phyloP scores from a whole-genome alignment of 2,888 invertebrate species.

The Coremacera marginata region DNA sequence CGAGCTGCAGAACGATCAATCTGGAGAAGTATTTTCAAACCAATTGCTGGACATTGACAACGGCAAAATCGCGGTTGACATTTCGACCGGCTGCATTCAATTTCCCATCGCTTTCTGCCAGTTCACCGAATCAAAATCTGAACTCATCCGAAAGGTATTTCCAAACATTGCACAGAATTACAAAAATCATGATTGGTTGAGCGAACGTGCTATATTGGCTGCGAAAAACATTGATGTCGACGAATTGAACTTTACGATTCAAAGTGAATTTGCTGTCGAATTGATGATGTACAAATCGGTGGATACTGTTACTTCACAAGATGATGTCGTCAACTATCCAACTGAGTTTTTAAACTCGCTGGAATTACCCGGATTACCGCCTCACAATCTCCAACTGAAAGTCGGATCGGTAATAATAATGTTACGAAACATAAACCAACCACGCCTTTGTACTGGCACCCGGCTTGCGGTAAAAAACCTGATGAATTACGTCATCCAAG shows the following conservation, averaged over 20 bases:
- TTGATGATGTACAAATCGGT: conserved; percentile 42
- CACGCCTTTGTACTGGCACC: too few species aligned
- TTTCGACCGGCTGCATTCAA: conserved; percentile 47
- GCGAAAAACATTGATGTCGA: conserved; percentile 25
- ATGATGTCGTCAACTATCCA: conserved; percentile 46
- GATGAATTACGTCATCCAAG: conserved; percentile 42
- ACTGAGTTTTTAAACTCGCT: conserved; percentile 48
- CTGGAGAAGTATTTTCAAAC: conserved; percentile 39
- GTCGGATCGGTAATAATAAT: too few species aligned
- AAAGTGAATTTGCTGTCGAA: conserved; percentile 37
- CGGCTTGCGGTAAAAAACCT: too few species aligned
- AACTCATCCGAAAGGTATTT: conserved; percentile 33
- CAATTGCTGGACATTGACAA: conserved; percentile 46
- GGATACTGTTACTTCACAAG: conserved; percentile 40
- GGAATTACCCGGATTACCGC: conserved; percentile 46
- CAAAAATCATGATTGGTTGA: conserved; percentile 44
- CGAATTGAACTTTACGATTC: conserved; percentile 30
- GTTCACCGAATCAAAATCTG: conserved; percentile 21
- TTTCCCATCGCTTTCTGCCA: conserved; percentile 44
- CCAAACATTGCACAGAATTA: conserved; percentile 37
- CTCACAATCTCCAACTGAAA: too few species aligned
- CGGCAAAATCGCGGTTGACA: conserved; percentile 48
- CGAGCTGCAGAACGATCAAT: conserved; percentile 41
- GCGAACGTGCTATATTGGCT: conserved; percentile 44
- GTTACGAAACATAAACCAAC: too few species aligned